Evolutionary conservation across 2,113 vertebrate species (phyloP).

Genomic region (Glareola pratincola): DNA sequence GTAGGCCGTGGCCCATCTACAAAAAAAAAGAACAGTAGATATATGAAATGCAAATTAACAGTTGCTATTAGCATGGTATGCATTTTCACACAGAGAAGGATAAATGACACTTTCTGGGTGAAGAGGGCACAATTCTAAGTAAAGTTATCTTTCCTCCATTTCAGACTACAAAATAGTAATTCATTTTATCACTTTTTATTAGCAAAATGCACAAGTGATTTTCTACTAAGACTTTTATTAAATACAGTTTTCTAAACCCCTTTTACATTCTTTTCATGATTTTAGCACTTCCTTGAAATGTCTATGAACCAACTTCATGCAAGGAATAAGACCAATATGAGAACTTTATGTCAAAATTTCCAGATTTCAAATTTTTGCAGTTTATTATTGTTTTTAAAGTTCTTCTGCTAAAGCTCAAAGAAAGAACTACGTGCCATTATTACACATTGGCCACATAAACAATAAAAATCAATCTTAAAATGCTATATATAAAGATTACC

Average conservation of each 20-base stretch:
- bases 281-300: neutral
- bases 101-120: neutral
- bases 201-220: neutral
- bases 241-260: neutral
- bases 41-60: neutral
- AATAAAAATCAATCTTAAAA: neutral
- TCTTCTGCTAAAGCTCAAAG: neutral
- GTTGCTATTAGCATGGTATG: neutral
- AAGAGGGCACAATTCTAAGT: neutral
- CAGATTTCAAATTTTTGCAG: neutral
- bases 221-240: neutral
- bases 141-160: neutral
- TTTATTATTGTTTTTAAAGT: neutral
- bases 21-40: neutral
- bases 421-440: neutral
- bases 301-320: neutral
- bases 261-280: neutral
- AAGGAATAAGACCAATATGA: neutral
- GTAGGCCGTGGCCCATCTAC: slow-evolving; percentile 91
- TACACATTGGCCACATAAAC: neutral
- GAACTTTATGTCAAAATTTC: neutral
- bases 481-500: neutral
- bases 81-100: neutral
- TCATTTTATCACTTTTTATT: neutral
- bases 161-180: neutral